Evolutionary conservation across 2,797 vertebrate genomes (phyloP).

Genomic region (Sebastes iracundus): DNA sequence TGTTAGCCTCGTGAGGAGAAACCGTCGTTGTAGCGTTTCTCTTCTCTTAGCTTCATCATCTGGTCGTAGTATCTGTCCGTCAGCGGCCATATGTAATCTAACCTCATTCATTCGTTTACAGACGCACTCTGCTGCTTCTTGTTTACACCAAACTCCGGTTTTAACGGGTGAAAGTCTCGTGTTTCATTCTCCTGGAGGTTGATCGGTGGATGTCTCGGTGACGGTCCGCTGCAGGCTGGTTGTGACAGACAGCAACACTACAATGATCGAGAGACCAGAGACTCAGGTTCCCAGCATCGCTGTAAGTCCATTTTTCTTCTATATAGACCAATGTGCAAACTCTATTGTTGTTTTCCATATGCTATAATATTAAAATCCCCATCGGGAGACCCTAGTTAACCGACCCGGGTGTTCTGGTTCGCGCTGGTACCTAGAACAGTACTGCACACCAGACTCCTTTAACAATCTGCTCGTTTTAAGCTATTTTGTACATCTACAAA

Average conservation of each 20-base stretch:
- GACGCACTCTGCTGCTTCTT: neutral
- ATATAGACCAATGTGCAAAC: neutral
- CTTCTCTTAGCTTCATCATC: constrained; percentile 16
- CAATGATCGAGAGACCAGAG: constrained; percentile 86
- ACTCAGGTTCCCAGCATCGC: constrained; percentile 83
- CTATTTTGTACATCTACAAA: neutral
- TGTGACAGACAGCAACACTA: constrained; percentile 60
- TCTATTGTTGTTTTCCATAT: neutral
- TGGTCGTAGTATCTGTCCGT: constrained; percentile 12
- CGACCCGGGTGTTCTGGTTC: neutral
- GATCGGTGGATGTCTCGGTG: constrained; percentile 58
- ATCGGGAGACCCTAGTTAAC: accelerated
- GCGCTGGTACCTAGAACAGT: neutral
- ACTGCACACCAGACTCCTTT: neutral
- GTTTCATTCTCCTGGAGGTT: neutral
- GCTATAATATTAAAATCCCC: accelerated
- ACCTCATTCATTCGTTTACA: constrained; percentile 56
- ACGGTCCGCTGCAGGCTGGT: constrained; percentile 63
- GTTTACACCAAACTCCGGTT: no score
- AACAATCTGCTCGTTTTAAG: neutral
- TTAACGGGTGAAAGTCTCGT: neutral
- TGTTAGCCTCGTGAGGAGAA: neutral
- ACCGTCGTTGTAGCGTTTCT: constrained; percentile 32
- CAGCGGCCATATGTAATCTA: constrained; percentile 61
- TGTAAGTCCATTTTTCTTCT: constrained; percentile 70